Percentiles rank a stretch among this genome's conserved stretches.
phyloP scores from a whole-genome alignment of 2,888 invertebrate genomes.

The Xestia sexstrigata region DNA sequence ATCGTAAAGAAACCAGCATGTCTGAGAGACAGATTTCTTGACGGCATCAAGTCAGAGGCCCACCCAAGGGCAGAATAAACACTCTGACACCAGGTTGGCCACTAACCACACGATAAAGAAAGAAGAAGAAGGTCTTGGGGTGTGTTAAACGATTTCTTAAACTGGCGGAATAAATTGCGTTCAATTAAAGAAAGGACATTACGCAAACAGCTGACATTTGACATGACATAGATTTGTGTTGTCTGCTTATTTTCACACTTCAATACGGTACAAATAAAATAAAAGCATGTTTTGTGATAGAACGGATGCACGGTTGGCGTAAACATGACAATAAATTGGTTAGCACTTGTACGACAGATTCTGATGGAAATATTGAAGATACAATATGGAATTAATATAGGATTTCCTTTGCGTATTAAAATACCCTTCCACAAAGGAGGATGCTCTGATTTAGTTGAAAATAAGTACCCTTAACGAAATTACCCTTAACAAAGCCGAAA shows the following conservation, averaged over 20 bases:
- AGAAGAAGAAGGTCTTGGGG: not conserved
- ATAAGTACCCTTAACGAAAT: not conserved
- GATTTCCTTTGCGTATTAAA: slow-evolving; percentile 7
- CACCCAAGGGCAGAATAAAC: too few relatives aligned
- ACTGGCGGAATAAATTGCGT: not conserved
- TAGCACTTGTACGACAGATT: slow-evolving; percentile 57
- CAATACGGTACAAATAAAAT: slow-evolving; percentile 24
- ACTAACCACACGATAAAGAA: too few relatives aligned
- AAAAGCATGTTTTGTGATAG: slow-evolving; percentile 20
- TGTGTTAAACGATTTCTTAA: not conserved
- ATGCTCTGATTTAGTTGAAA: not conserved
- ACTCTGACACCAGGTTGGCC: too few relatives aligned
- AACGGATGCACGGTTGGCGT: slow-evolving; percentile 29
- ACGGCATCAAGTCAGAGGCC: too few relatives aligned
- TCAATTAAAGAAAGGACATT: not conserved
- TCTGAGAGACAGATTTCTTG: too few relatives aligned
- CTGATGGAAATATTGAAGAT: slow-evolving; percentile 36
- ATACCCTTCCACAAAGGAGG: not conserved
- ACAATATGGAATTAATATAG: slow-evolving; percentile 32
- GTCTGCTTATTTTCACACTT: slow-evolving; percentile 45
- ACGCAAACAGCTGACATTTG: slow-evolving; percentile 16
- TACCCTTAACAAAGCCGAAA: not conserved
- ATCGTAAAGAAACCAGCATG: too few relatives aligned
- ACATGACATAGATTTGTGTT: slow-evolving; percentile 15
- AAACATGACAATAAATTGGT: slow-evolving; percentile 59